phyloP scores from a whole-genome alignment of 2,113 vertebrate genomes.

The Vanacampus margaritifer region DNA sequence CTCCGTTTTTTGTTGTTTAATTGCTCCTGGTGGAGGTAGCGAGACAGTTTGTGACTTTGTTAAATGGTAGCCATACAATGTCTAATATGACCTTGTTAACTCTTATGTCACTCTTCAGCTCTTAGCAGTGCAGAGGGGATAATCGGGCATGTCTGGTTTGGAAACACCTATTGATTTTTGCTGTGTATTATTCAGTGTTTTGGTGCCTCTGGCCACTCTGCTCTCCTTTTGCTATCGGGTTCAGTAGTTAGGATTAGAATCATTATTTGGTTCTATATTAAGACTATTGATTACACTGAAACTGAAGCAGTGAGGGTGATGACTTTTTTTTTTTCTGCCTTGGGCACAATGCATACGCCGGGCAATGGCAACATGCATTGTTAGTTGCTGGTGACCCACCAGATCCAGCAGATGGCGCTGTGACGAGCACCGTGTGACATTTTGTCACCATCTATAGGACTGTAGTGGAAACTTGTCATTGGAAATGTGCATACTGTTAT shows the following conservation, averaged over 20 bases:
- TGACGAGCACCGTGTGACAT: neutral
- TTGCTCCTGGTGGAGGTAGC: conserved; percentile 9
- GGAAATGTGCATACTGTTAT: too few relatives aligned
- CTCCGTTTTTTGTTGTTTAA: conserved; percentile 20
- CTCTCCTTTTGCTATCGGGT: conserved; percentile 29
- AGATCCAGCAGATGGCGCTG: neutral
- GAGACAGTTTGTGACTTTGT: conserved; percentile 28
- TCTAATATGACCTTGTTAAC: conserved; percentile 46
- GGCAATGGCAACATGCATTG: too few relatives aligned
- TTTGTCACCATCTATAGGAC: neutral
- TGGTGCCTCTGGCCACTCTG: conserved; percentile 49
- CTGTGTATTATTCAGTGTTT: conserved; percentile 51
- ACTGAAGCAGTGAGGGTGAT: conserved; percentile 8
- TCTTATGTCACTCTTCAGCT: conserved; percentile 34
- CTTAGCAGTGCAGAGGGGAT: conserved; percentile 33
- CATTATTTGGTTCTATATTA: conserved; percentile 58
- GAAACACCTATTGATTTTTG: conserved; percentile 54
- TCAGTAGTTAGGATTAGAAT: conserved; percentile 34
- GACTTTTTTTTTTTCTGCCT: conserved; percentile 6
- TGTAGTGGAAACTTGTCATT: neutral
- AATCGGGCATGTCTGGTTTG: conserved; percentile 49
- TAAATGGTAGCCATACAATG: conserved; percentile 20
- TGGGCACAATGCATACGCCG: neutral
- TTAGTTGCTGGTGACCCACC: neutral
- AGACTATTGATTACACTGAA: conserved; percentile 56